phyloP scores from a whole-genome alignment of 1,140 invertebrate genomes.

The Zaprionus inermis region DNA sequence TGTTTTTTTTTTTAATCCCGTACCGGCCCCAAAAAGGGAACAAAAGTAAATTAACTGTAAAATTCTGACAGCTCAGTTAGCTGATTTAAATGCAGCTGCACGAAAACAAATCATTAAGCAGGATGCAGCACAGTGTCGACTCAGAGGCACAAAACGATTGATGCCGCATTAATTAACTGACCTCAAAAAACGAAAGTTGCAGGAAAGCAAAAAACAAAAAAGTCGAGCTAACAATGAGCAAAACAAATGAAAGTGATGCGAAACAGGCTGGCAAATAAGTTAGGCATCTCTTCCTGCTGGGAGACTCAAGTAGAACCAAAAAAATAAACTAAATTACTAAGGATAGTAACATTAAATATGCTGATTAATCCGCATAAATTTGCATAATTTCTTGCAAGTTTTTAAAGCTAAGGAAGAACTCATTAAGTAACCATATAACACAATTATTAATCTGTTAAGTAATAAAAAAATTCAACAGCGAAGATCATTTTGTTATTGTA shows the following conservation, averaged over 20 bases:
- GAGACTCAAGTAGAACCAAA: no score
- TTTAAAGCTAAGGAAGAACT: no score
- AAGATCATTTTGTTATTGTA: no score
- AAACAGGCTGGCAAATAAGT: neutral
- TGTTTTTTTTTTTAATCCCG: conserved; percentile 22
- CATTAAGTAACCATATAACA: no score
- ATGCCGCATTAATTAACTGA: conserved; percentile 81
- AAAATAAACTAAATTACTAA: no score
- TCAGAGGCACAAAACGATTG: conserved; percentile 77
- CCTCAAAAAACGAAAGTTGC: conserved; percentile 77
- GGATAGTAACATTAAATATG: no score
- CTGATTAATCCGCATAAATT: no score
- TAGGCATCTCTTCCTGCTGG: no score
- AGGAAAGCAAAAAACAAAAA: neutral
- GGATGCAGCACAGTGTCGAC: conserved; percentile 46
- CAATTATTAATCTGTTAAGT: no score
- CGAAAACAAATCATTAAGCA: conserved; percentile 38
- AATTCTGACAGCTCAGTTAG: conserved; percentile 78
- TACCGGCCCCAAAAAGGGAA: conserved; percentile 11
- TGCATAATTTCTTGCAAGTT: no score
- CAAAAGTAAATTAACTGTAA: conserved; percentile 66
- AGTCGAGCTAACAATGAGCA: neutral
- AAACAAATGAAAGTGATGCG: neutral
- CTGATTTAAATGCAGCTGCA: conserved; percentile 69
- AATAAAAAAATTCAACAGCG: no score